These are phyloP conservation scores for Danio albolineatus DNA, from an alignment of 2,797 vertebrate genomes.

Conservation along the genomic window DNA sequence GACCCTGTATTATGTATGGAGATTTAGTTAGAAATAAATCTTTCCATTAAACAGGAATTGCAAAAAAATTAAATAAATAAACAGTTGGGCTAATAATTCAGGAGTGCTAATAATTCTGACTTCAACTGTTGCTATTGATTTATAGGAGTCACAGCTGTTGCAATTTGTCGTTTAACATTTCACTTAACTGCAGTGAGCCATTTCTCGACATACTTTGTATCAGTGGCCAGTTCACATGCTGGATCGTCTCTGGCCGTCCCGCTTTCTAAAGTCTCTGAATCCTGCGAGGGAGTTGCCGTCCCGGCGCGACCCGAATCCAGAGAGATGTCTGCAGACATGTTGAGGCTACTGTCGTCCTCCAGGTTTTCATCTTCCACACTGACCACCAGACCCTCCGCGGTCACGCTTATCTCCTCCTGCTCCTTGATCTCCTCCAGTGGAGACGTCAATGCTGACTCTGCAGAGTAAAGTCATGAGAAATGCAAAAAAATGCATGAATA, in stretches of 20 bases:
- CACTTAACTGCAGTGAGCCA: not conserved
- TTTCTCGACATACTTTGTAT: constrained; percentile 65
- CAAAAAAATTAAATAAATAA: too few species aligned
- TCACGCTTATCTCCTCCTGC: constrained; percentile 81
- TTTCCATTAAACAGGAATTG: too few species aligned
- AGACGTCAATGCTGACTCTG: constrained; percentile 63
- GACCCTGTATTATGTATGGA: too few species aligned
- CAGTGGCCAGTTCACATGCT: constrained; percentile 82
- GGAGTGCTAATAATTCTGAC: too few species aligned
- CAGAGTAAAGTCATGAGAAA: constrained; percentile 20
- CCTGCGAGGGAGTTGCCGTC: constrained; percentile 68
- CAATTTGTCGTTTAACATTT: too few species aligned
- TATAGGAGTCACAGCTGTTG: too few species aligned
- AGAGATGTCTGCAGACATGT: constrained; percentile 71
- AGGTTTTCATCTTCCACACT: constrained; percentile 59
- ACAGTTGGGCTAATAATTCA: too few species aligned
- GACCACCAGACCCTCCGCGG: constrained; percentile 54
- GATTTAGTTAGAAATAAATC: too few species aligned
- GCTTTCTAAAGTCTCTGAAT: constrained; percentile 64
- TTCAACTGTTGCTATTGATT: too few species aligned
- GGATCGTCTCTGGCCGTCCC: constrained; percentile 77
- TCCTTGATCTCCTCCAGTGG: constrained; percentile 89
- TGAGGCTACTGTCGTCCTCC: constrained; percentile 71
- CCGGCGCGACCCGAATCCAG: constrained; percentile 69
- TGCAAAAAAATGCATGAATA: constrained; percentile 2